Base-by-base conservation (phyloP, 2,888 invertebrate genomes). In the Pardosa pseudoannulata region DNA sequence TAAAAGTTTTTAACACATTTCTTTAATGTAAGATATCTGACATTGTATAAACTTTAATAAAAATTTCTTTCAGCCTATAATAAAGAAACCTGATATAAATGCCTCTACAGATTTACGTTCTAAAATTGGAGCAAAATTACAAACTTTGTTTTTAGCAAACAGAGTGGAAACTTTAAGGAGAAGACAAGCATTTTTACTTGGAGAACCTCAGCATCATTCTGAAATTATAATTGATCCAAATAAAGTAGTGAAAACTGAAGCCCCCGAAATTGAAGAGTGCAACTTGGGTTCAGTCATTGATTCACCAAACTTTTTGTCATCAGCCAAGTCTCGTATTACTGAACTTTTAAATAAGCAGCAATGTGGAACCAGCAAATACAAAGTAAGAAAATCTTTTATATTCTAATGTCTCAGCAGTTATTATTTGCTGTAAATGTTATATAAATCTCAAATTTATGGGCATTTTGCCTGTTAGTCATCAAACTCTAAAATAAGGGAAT, bases 121-220 rank as follows among this genome's bases (percentile, higher is more conserved):
- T 11, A 79, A 62, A 1, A 70, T 79, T 56, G 39, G 27, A n/a
- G 5, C 62, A 3, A 79, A 70, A 36, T 39, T 79, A 11, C 70
- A 70, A 13, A 36, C 36, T 11, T 19, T 68, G 16, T 70, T 79
- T n/a, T n/a, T n/a, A n/a, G n/a, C n/a, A n/a, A n/a, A n/a, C n/a
- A n/a, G n/a, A n/a, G n/a, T n/a, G n/a, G 28, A 29, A 62, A 2
- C 23, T 36, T 29, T 27, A 62, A 46, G n/a, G 27, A 36, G 27
- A 23, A 56, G 23, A 11, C 56, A 50, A n/a, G 50, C 16, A 2
- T 68, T 70, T 27, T 19, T 62, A 9, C 36, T 36, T 36, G 6
- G 32, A n/a, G 27, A 36, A 23, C 7, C 56, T 19, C 29, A 27
- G n/a, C n/a, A n/a, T 16, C 23, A 72, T 23, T 50, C 31, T 27